A percentile compares a stretch with the other conserved stretches of the same genome.
Evolutionary conservation across 2,113 vertebrate species (phyloP).

Genomic region (Rhinoderma darwinii): DNA sequence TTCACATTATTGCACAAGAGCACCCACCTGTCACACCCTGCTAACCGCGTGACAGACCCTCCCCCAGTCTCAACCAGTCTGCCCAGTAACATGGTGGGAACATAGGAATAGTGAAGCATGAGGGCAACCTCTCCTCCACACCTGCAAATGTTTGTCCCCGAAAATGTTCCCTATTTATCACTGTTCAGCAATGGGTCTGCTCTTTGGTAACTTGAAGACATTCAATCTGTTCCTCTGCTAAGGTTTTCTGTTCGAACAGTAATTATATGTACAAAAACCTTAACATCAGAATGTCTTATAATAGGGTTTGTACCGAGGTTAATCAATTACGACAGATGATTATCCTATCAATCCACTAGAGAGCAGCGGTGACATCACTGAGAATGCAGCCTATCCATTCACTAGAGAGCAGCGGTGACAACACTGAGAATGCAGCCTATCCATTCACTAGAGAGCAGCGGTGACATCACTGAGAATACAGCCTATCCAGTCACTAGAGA

Average conservation of each 20-base stretch:
- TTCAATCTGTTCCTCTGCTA: too few species aligned
- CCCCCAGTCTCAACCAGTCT: slow-evolving; percentile 18
- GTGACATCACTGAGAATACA: background rate
- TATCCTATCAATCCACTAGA: background rate
- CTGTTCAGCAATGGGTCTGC: too few species aligned
- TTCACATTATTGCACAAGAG: slow-evolving; percentile 43
- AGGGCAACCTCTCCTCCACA: background rate
- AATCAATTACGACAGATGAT: too few species aligned
- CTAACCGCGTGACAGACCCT: background rate
- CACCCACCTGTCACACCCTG: slow-evolving; percentile 14
- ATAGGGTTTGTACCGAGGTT: too few species aligned
- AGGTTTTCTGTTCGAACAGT: too few species aligned
- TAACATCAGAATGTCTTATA: too few species aligned
- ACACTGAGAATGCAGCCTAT: background rate
- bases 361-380: background rate
- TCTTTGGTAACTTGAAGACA: too few species aligned
- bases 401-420: background rate
- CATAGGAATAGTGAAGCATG: background rate
- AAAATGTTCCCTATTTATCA: too few species aligned
- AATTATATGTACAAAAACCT: too few species aligned
- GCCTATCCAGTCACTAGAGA: too few species aligned
- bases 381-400: too few species aligned
- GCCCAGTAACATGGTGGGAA: background rate
- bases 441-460: background rate
- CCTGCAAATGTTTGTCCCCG: background rate